Percentiles rank a stretch among this genome's conserved stretches.
These are phyloP conservation scores for Nomada ferruginata DNA, from an alignment of 2,888 invertebrate genomes.

Conservation along the genomic window DNA sequence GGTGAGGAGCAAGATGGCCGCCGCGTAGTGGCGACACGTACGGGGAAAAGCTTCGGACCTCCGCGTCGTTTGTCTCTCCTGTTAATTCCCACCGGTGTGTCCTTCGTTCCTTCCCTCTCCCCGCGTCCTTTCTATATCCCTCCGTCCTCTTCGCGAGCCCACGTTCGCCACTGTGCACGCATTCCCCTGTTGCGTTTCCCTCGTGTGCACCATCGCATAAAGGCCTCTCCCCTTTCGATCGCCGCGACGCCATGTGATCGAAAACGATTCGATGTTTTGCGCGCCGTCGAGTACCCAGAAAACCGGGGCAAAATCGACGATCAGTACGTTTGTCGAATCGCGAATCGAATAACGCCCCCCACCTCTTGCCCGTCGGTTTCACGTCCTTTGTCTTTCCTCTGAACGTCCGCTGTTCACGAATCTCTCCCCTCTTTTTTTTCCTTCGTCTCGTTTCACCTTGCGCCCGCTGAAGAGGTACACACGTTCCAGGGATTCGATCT, in stretches of 20 bases:
- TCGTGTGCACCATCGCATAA: constrained; percentile 59
- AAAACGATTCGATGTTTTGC: constrained; percentile 69
- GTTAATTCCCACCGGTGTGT: constrained; percentile 75
- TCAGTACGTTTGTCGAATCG: constrained; percentile 77
- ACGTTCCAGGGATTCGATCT: constrained; percentile 23
- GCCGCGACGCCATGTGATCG: constrained; percentile 72
- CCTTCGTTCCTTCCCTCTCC: constrained; percentile 60
- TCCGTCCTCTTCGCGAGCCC: constrained; percentile 39
- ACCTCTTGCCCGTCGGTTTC: constrained; percentile 42
- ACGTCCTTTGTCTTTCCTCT: constrained; percentile 20
- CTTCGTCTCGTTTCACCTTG: background rate
- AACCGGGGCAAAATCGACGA: constrained; percentile 73
- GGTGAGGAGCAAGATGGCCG: constrained; percentile 78
- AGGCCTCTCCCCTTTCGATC: constrained; percentile 54
- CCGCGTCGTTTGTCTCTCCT: constrained; percentile 71
- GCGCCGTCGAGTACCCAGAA: constrained; percentile 70
- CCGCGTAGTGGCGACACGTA: constrained; percentile 64
- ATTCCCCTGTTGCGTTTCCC: constrained; percentile 37
- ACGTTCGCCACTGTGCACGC: constrained; percentile 33
- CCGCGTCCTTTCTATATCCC: background rate
- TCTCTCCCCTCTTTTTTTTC: too few species aligned
- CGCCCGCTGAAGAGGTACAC: background rate
- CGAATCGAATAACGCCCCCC: constrained; percentile 53
- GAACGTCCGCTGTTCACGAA: background rate
- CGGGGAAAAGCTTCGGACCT: constrained; percentile 76